Conservation (phyloP, 2,888 invertebrate species). For the Caenorhabditis macrosperma region DNA sequence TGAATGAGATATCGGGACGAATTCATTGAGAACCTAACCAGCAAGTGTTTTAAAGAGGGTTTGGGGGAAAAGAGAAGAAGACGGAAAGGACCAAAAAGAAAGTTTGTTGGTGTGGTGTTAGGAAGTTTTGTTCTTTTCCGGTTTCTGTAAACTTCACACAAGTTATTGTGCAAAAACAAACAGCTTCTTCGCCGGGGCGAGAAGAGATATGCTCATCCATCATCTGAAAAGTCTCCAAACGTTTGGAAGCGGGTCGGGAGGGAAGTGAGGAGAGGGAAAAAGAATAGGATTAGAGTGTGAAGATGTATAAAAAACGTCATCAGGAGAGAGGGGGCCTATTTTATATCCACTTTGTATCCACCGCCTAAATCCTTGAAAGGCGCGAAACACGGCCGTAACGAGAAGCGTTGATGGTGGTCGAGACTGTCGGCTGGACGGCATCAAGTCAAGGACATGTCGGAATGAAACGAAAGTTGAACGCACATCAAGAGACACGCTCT, state of each 20-base stretch:
- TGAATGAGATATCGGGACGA: not conserved
- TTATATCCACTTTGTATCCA: not conserved
- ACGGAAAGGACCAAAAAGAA: constrained; percentile 9
- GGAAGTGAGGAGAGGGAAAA: constrained; percentile 6
- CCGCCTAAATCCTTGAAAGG: constrained; percentile 4
- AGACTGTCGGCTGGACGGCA: constrained; percentile 24
- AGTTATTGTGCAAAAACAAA: constrained; percentile 33
- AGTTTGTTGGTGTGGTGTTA: constrained; percentile 4
- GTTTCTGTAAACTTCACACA: constrained; percentile 39
- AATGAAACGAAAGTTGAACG: constrained; percentile 44
- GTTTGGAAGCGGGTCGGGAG: constrained; percentile 21
- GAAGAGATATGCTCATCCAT: constrained; percentile 47
- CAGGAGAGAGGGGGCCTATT: not conserved
- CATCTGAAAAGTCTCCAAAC: constrained; percentile 37
- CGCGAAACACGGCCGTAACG: constrained; percentile 27
- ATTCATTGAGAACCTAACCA: no score
- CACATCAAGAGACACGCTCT: constrained; percentile 35
- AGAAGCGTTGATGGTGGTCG: constrained; percentile 46
- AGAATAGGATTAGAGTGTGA: constrained; percentile 6
- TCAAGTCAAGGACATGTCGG: constrained; percentile 52
- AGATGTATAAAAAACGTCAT: not conserved
- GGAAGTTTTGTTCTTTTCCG: constrained; percentile 18
- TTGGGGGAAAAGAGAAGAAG: constrained; percentile 10
- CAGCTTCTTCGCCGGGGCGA: constrained; percentile 15
- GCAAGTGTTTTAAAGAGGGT: not conserved